Conservation (phyloP, 2,888 invertebrate genomes). For the Nycteola revayana region DNA sequence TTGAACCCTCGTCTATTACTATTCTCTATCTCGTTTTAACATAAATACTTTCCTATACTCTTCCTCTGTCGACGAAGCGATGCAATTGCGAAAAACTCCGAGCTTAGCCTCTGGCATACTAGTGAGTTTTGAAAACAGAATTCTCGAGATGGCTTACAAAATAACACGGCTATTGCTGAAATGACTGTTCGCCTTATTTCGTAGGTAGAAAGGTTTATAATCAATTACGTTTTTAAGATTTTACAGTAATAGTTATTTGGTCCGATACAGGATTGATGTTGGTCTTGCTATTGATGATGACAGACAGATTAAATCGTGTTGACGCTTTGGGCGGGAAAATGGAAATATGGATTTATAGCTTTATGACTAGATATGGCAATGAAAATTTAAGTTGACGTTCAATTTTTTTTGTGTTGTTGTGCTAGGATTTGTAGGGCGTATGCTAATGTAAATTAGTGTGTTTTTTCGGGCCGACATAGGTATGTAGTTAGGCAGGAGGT, state of each 20-base stretch:
- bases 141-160: constrained; percentile 45
- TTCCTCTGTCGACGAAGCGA: constrained; percentile 57
- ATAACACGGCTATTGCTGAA: constrained; percentile 13
- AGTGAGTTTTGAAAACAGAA: constrained; percentile 61
- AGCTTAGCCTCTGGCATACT: constrained; percentile 57
- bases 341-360: constrained; percentile 39
- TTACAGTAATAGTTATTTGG: constrained; percentile 23
- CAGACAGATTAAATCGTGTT: constrained; percentile 61
- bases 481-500: too few species aligned
- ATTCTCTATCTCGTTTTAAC: constrained; percentile 45
- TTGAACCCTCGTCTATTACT: constrained; percentile 67
- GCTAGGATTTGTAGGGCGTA: too few species aligned
- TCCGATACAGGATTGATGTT: constrained; percentile 55
- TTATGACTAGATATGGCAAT: constrained; percentile 1
- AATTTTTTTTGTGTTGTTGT: too few species aligned
- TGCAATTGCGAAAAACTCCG: constrained; percentile 49
- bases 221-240: constrained; percentile 6
- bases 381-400: too few species aligned
- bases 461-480: too few species aligned
- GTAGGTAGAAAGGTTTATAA: constrained; percentile 22
- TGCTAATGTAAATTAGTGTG: too few species aligned
- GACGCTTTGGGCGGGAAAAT: constrained; percentile 66
- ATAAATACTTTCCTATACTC: constrained; percentile 7
- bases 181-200: constrained; percentile 7
- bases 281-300: constrained; percentile 61